Conservation (phyloP, 2,113 vertebrate species). For the Notarius quadriscutis region DNA sequence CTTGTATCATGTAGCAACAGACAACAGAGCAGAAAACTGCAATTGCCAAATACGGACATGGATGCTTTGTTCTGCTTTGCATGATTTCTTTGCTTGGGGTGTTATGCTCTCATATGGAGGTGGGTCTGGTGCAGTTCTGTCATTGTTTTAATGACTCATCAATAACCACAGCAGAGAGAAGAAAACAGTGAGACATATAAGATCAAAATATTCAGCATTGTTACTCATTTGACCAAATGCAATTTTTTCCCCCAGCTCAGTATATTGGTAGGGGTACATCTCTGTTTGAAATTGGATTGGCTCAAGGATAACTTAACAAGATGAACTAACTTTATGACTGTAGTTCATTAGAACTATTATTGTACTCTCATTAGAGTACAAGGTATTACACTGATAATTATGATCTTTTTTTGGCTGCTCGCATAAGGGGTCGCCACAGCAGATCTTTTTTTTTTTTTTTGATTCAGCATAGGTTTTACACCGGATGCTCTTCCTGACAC, state of each 20-base stretch:
- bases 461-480: too few species aligned
- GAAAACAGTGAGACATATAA: neutral
- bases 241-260: neutral
- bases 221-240: neutral
- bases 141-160: neutral
- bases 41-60: neutral
- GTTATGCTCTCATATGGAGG: neutral
- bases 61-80: neutral
- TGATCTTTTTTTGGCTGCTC: too few species aligned
- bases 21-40: neutral
- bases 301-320: neutral
- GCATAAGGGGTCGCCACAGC: too few species aligned
- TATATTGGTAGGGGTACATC: neutral
- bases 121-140: neutral
- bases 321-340: neutral
- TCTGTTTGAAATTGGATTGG: neutral
- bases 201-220: neutral
- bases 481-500: too few species aligned
- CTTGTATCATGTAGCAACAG: neutral
- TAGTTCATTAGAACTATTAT: neutral
- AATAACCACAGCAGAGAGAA: neutral
- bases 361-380: too few species aligned
- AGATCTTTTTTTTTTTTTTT: too few species aligned
- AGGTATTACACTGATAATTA: neutral
- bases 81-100: neutral